Percentiles rank a stretch among this genome's conserved stretches.
Conservation (phyloP, 2,888 invertebrate species). For the Stomorhina lunata region DNA sequence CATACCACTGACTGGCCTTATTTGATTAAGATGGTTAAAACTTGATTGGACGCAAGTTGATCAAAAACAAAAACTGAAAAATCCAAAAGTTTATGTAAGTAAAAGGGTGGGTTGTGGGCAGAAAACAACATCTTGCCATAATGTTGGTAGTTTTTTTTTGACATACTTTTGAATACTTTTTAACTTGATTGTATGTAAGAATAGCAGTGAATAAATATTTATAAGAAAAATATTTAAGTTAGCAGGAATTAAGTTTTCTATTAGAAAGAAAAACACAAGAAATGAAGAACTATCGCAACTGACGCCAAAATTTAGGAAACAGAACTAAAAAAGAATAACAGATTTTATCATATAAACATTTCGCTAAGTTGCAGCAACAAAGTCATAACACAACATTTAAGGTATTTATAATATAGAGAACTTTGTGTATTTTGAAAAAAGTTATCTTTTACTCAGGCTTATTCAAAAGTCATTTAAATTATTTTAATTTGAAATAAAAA, state of each 20-base stretch:
- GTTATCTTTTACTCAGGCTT: too few relatives aligned
- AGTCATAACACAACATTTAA: too few relatives aligned
- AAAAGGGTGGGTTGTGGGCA: too few relatives aligned
- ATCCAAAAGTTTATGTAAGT: too few relatives aligned
- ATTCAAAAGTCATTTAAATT: too few relatives aligned
- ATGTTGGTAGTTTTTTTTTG: background rate
- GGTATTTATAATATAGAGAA: too few relatives aligned
- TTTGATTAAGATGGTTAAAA: background rate
- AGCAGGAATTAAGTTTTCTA: background rate
- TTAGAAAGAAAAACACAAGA: background rate
- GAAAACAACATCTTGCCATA: background rate
- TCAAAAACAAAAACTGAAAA: too few relatives aligned
- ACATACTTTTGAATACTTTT: background rate
- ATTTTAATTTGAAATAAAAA: too few relatives aligned
- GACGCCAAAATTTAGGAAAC: background rate
- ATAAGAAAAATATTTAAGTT: background rate
- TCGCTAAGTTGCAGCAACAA: background rate
- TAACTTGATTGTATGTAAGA: background rate
- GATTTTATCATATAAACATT: too few relatives aligned
- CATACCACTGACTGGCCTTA: background rate
- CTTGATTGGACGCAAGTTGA: background rate
- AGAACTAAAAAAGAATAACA: background rate
- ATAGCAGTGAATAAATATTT: background rate
- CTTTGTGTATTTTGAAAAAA: too few relatives aligned
- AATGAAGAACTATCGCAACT: background rate